Percentiles rank a stretch among this genome's conserved stretches.
Conservation (phyloP, 2,113 vertebrate species). For the Rhinopomastus cyanomelas region DNA sequence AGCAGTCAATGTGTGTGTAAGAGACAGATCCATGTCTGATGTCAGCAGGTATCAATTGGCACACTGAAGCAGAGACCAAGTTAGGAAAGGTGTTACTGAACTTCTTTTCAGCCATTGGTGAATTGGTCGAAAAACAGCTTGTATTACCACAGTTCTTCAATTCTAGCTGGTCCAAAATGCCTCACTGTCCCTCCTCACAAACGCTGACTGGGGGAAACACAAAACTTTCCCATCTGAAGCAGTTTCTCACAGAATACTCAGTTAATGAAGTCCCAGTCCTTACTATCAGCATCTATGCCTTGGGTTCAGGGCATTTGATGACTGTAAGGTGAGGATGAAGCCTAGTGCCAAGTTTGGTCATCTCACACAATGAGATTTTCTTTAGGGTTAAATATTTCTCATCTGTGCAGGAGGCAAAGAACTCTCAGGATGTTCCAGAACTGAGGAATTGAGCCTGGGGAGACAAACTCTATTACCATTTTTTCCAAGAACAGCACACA, state of each 20-base stretch:
- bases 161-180: neutral
- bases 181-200: neutral
- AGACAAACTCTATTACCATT: neutral
- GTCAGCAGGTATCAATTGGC: neutral
- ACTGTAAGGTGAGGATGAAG: neutral
- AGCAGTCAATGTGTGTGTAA: accelerated
- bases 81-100: neutral
- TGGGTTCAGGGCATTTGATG: neutral
- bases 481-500: neutral
- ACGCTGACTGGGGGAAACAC: neutral
- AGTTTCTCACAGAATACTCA: neutral
- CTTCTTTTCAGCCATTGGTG: neutral
- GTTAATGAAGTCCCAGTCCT: neutral
- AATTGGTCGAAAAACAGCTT: neutral
- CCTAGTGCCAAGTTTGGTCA: neutral
- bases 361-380: neutral
- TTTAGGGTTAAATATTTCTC: neutral
- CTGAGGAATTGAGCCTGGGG: neutral
- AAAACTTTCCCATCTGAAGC: neutral
- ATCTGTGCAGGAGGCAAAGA: neutral
- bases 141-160: neutral
- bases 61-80: neutral
- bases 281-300: neutral
- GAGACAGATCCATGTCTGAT: neutral
- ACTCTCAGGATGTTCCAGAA: neutral